Evolutionary conservation across 2,888 invertebrate species (phyloP).

Genomic region (Tetranychus truncatus): DNA sequence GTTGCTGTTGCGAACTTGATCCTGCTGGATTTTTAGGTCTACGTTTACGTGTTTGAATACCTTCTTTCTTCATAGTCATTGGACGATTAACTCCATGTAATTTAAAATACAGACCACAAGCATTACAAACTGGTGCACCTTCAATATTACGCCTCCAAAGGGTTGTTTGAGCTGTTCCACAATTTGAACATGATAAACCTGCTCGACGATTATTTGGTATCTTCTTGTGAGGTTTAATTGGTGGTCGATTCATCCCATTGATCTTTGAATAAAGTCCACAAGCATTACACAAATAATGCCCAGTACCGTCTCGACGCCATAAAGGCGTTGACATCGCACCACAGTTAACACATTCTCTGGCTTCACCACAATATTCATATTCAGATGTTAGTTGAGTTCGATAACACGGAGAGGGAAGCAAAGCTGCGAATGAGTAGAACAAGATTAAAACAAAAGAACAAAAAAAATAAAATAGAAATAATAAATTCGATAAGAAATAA

Average conservation of each 20-base stretch:
- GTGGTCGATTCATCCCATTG: constrained; percentile 89
- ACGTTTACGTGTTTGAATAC: too few species aligned
- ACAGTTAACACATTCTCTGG: constrained; percentile 28
- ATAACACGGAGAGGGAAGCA: too few species aligned
- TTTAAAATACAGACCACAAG: constrained; percentile 91
- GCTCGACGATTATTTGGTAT: constrained; percentile 37
- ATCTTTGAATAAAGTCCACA: constrained; percentile 97
- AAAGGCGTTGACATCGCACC: constrained; percentile 25
- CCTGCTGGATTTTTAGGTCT: too few species aligned
- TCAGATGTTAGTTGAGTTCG: too few species aligned
- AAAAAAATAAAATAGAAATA: too few species aligned
- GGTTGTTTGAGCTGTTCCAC: constrained; percentile 71
- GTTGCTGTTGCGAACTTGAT: too few species aligned
- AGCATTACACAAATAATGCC: constrained; percentile 94
- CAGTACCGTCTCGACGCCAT: constrained; percentile 45
- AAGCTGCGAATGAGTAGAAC: too few species aligned
- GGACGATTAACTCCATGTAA: constrained; percentile 74
- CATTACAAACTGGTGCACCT: constrained; percentile 95
- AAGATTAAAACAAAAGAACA: too few species aligned
- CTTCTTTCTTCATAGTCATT: constrained; percentile 30
- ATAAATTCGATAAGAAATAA: not conserved
- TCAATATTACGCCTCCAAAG: constrained; percentile 82
- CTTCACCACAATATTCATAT: constrained; percentile 15
- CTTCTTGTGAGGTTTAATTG: constrained; percentile 21
- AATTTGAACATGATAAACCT: constrained; percentile 78